Evolutionary conservation across 2,797 vertebrate genomes (phyloP).

Genomic region (Sardinella longiceps): DNA sequence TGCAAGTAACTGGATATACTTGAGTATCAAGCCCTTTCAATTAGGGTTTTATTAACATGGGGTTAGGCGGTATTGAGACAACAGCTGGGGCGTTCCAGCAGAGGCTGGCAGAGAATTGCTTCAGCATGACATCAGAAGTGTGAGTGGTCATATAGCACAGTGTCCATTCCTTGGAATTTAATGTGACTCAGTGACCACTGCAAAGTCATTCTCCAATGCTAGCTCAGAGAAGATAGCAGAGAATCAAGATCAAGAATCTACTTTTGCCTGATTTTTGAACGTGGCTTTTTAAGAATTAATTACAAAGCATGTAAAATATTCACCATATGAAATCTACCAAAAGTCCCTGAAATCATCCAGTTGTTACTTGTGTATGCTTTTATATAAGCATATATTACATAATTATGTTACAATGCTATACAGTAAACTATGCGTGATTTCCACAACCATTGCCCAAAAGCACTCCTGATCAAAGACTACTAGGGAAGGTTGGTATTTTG

Average conservation of each 20-base stretch:
- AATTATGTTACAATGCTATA: background rate
- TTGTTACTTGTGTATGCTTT: background rate
- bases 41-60: constrained; percentile 72
- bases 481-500: background rate
- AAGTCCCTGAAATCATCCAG: too few relatives aligned
- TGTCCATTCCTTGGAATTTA: constrained; percentile 45
- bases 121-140: constrained; percentile 68
- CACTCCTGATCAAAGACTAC: background rate
- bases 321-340: too few relatives aligned
- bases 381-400: background rate
- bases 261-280: too few relatives aligned
- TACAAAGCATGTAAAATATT: too few relatives aligned
- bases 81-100: constrained; percentile 68
- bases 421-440: background rate
- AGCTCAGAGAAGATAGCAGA: background rate
- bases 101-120: constrained; percentile 61
- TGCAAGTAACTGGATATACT: constrained; percentile 72
- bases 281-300: too few relatives aligned
- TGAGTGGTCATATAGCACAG: constrained; percentile 58
- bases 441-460: background rate
- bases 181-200: constrained; percentile 42
- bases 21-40: constrained; percentile 68
- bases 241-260: too few relatives aligned
- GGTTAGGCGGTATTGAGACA: constrained; percentile 66
- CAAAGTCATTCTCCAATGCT: background rate